Base-by-base conservation (phyloP, 2,797 vertebrate species). In the Microctenopoma stevenorrisi region DNA sequence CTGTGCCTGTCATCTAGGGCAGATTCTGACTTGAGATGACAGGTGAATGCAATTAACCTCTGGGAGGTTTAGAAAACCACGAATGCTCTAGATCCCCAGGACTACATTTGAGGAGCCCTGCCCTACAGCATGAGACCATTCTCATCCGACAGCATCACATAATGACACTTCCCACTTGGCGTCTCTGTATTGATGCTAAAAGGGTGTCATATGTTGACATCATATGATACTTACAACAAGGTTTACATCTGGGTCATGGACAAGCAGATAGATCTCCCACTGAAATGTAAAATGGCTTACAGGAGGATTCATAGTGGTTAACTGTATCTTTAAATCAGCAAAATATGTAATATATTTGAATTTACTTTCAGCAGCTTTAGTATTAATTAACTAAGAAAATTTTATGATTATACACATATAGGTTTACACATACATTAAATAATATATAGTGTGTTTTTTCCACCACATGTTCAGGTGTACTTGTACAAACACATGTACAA, bases 21-120 rank as follows among this genome's bases (percentile, higher is more conserved):
- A 63, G 49, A 68, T 48, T 67, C 62, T 78, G 68, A 83, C 70
- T 59, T 40, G 56, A 11, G 16, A 59, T 68, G 79, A 71, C 54
- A 50, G 53, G 54, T 71, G 75, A 68, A 73, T 49, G 65, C 72
- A 82, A 71, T 81, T 72, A 81, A 75, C 69, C 77, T 79, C 70
- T 75, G 53, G 64, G 54, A 63, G 57, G 46, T 37, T 43, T 12
- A 68, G 55, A 65, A 65, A 68, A 52, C 14, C 56, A 74, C 64
- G 48, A 65, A 43, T 7, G 49, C 67, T 60, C 42, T 33, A 64
- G 48, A 68, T 54, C 54, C 57, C 0, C 25, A 52, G 64, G 64
- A 40, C 53, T 1, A 15, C 14, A 42, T 49, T 57, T 44, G 22
- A 64, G 64, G 7, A 54, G 38, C 14, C 18, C n/a, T 18, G 22